Percentiles rank a stretch among this genome's conserved stretches.
These are phyloP conservation scores for Penelope pileata DNA, from an alignment of 2,113 vertebrate genomes.

Conservation along the genomic window DNA sequence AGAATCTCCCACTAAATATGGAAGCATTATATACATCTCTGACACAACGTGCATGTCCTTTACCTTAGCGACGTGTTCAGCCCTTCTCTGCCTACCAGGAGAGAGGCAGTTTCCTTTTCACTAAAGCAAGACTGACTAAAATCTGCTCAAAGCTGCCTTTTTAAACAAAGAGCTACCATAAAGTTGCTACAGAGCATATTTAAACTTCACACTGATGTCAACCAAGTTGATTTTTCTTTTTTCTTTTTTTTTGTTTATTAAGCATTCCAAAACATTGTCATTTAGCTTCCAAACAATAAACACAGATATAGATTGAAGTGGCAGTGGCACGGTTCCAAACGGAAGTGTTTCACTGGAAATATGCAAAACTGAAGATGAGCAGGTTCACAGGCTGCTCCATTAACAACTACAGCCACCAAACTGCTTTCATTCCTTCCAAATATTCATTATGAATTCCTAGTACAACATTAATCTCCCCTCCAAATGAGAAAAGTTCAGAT, in stretches of 20 bases:
- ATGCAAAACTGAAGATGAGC: conserved; percentile 56
- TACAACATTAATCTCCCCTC: conserved; percentile 50
- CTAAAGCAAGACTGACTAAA: not conserved
- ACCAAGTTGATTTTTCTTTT: not conserved
- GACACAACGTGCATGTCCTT: conserved; percentile 21
- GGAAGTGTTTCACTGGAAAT: conserved; percentile 62
- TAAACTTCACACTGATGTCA: not conserved
- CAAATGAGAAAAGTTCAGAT: conserved; percentile 66
- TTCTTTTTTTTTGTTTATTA: not conserved
- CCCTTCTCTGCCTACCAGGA: not conserved
- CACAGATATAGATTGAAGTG: not conserved
- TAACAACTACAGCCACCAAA: conserved; percentile 51
- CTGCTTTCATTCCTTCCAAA: conserved; percentile 50
- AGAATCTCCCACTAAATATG: conserved; percentile 11
- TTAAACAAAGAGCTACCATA: conserved; percentile 33
- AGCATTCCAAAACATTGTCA: not conserved
- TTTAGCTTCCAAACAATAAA: conserved; percentile 45
- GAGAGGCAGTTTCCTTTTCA: conserved; percentile 29
- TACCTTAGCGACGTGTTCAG: not conserved
- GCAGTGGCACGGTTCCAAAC: conserved; percentile 57
- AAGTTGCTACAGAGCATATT: conserved; percentile 46
- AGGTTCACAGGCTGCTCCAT: conserved; percentile 58
- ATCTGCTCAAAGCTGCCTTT: conserved; percentile 43
- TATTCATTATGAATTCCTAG: conserved; percentile 54
- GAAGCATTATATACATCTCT: conserved; percentile 5